These are phyloP conservation scores for Urocynchramus pylzowi DNA, from an alignment of 2,113 vertebrate species.

Conservation along the genomic window DNA sequence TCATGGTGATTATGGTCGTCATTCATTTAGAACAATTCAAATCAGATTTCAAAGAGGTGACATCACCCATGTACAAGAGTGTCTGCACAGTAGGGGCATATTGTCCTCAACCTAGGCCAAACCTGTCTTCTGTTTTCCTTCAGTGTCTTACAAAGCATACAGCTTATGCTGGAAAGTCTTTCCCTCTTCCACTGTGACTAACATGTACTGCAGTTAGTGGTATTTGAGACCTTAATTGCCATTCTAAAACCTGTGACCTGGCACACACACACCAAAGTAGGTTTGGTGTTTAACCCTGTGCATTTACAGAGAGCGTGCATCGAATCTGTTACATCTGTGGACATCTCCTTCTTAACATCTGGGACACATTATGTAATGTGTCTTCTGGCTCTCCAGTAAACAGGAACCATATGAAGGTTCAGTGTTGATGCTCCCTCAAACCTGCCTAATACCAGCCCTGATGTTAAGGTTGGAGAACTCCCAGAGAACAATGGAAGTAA, in stretches of 20 bases:
- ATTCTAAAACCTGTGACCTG: not conserved
- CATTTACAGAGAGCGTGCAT: conserved; percentile 1
- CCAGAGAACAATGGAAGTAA: not conserved
- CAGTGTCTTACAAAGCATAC: not conserved
- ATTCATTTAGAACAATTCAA: conserved; percentile 26
- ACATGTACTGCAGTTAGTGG: not conserved
- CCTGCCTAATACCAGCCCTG: not conserved
- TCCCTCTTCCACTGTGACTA: not conserved
- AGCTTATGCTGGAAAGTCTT: not conserved
- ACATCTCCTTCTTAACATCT: conserved; percentile 28
- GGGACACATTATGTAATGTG: conserved; percentile 24
- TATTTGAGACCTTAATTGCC: not conserved
- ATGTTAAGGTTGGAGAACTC: not conserved
- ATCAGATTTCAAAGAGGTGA: conserved; percentile 15
- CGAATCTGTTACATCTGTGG: not conserved
- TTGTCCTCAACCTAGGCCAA: not conserved
- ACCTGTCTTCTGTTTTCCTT: not conserved
- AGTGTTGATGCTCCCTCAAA: not conserved
- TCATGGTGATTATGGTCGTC: conserved; percentile 5
- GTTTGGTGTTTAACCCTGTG: conserved; percentile 9
- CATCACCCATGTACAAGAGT: not conserved
- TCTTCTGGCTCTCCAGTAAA: conserved; percentile 66
- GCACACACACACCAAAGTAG: not conserved
- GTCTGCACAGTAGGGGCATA: not conserved
- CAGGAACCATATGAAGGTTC: conserved; percentile 55